A percentile compares a stretch with the other conserved stretches of the same genome.
Conservation (phyloP, 2,797 vertebrate species). For the Telmatherina bonti region DNA sequence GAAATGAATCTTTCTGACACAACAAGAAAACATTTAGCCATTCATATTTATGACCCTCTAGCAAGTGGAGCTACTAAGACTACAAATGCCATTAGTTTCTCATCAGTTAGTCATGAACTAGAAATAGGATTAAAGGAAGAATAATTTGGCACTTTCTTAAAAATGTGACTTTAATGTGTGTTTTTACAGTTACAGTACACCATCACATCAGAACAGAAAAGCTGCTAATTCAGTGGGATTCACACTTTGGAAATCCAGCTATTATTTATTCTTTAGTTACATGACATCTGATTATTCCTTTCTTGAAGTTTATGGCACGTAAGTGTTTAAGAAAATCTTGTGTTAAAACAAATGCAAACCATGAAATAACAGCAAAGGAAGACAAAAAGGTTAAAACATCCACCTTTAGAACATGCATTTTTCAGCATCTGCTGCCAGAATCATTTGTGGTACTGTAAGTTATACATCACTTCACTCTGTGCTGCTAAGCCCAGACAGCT, state of each 20-base stretch:
- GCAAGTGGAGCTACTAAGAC: no score
- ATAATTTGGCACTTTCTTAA: neutral
- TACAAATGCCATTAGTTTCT: neutral
- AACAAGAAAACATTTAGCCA: no score
- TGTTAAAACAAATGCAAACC: neutral
- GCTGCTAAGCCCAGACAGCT: slow-evolving; percentile 50
- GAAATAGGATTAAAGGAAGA: neutral
- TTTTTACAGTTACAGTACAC: neutral
- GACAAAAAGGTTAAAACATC: slow-evolving; percentile 7
- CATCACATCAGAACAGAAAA: neutral
- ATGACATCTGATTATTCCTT: neutral
- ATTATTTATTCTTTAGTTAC: neutral
- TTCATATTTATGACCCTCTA: no score
- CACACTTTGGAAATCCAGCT: neutral
- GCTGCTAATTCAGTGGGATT: neutral
- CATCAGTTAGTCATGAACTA: neutral
- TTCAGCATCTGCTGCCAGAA: slow-evolving; percentile 58
- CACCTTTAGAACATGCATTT: neutral
- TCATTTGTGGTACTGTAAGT: slow-evolving; percentile 36
- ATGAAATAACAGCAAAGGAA: neutral
- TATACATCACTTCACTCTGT: slow-evolving; percentile 51
- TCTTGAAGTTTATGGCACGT: neutral
- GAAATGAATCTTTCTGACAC: no score
- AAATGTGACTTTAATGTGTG: neutral
- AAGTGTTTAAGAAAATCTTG: neutral